Evolutionary conservation across 2,888 invertebrate species (phyloP).

Genomic region (Stomorhina lunata): DNA sequence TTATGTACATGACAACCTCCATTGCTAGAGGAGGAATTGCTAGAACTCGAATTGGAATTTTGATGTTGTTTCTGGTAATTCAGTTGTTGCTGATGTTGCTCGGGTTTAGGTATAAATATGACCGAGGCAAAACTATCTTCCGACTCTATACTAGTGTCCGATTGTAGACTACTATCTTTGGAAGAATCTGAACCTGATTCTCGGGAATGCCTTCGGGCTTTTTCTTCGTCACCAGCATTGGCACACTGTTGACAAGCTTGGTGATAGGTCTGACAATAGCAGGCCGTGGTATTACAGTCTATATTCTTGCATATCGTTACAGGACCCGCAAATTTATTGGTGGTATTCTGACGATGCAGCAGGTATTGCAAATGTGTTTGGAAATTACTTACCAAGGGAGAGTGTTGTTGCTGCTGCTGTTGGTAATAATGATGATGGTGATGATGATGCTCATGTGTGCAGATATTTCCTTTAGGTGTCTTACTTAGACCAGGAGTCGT

Average conservation of each 20-base stretch:
- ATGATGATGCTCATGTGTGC: slow-evolving; percentile 66
- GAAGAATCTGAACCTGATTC: slow-evolving; percentile 95
- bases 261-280: slow-evolving; percentile 75
- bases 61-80: slow-evolving; percentile 76
- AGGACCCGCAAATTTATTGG: slow-evolving; percentile 70
- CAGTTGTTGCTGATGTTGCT: slow-evolving; percentile 79
- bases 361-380: slow-evolving; percentile 66
- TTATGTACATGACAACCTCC: slow-evolving; percentile 67
- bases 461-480: slow-evolving; percentile 43
- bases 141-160: slow-evolving; percentile 95
- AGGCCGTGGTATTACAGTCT: slow-evolving; percentile 76
- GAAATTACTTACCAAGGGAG: slow-evolving; percentile 64
- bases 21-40: slow-evolving; percentile 77
- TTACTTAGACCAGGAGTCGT: slow-evolving; percentile 27
- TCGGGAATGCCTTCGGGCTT: slow-evolving; percentile 87
- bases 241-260: slow-evolving; percentile 70
- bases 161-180: slow-evolving; percentile 93
- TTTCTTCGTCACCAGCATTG: slow-evolving; percentile 75
- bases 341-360: slow-evolving; percentile 67
- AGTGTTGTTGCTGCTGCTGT: slow-evolving; percentile 70
- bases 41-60: slow-evolving; percentile 77
- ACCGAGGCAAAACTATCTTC: slow-evolving; percentile 97
- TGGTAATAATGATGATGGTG: slow-evolving; percentile 64
- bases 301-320: slow-evolving; percentile 74
- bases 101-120: slow-evolving; percentile 93